These are phyloP conservation scores for Bostrychus sinensis DNA, from an alignment of 2,113 vertebrate species.

Conservation along the genomic window DNA sequence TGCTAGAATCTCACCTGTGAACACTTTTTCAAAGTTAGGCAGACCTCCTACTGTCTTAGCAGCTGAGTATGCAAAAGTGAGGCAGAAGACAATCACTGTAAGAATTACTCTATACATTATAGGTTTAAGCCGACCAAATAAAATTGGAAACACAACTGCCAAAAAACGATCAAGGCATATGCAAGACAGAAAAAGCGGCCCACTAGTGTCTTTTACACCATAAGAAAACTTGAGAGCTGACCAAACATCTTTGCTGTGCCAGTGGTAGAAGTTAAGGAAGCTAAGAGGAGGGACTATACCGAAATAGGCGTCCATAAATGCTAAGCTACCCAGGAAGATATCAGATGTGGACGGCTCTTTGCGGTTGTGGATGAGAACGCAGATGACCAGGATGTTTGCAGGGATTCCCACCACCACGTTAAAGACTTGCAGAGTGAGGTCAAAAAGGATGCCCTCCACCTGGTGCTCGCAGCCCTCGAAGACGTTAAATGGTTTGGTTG, in stretches of 20 bases:
- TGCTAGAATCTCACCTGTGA: constrained; percentile 73
- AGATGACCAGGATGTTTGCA: constrained; percentile 75
- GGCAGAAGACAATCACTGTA: constrained; percentile 58
- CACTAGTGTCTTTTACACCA: constrained; percentile 80
- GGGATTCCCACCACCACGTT: constrained; percentile 78
- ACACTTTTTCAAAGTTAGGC: constrained; percentile 77
- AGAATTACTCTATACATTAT: constrained; percentile 72
- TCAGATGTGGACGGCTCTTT: constrained; percentile 78
- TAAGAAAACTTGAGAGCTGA: constrained; percentile 66
- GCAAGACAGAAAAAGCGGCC: constrained; percentile 78
- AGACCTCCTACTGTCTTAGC: constrained; percentile 72
- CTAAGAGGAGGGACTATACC: constrained; percentile 67
- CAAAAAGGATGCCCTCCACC: constrained; percentile 72
- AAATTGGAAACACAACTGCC: constrained; percentile 77
- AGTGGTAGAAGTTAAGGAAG: constrained; percentile 75
- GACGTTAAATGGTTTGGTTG: constrained; percentile 61
- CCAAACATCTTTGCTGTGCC: constrained; percentile 66
- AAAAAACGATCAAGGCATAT: constrained; percentile 81
- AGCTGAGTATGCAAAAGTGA: constrained; percentile 76
- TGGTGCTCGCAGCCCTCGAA: constrained; percentile 72
- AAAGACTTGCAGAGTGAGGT: constrained; percentile 72
- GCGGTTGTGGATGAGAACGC: constrained; percentile 67
- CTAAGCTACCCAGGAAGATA: constrained; percentile 76
- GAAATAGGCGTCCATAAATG: constrained; percentile 79
- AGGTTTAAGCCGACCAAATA: constrained; percentile 71